Base-by-base conservation (phyloP, 2,113 vertebrate species). In the Barnardius zonarius region DNA sequence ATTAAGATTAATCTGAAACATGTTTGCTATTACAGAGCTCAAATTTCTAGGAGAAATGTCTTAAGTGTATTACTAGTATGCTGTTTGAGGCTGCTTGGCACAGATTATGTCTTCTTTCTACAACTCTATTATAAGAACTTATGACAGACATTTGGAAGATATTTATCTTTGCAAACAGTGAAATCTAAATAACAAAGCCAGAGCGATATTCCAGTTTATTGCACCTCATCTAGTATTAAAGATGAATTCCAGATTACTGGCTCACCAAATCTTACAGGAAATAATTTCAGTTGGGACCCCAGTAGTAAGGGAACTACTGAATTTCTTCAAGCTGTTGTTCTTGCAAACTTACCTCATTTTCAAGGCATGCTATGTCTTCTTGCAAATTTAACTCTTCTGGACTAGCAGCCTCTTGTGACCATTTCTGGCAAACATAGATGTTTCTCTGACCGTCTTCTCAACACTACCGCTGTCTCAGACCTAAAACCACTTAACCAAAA, bases 1-100 rank as follows among this genome's bases (percentile, higher is more conserved):
- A 88, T 73, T 87, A 43, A 54, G 57, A 86, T 80, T 25, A 20
- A 82, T 92, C 76, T 86, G 57, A 48, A 93, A 74, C 73, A 81
- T 54, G 54, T 66, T 96, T 94, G 83, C 72, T 81, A 43, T 91
- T 77, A 11, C 54, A 84, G 66, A 82, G 86, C 70, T 94, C 63
- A n/a, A 49, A 72, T 84, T 86, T 75, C 74, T 68, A 64, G 51
- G 25, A 83, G 52, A 73, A 90, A 88, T 30, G 9, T 7, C 69
- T 70, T 73, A 75, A 95, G 49, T 67, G 24, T 75, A 87, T 75
- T 87, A 80, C 43, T 35, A 52, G 35, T 35, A 20, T 15, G 37
- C 72, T 54, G 61, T 39, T 93, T 75, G 89, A 75, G 77, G 55
- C 81, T 86, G 37, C 83, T 93, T 73, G 84, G 83, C 88, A 96